These are phyloP conservation scores for Chrysogorgia sp. DNA, from an alignment of 92 coral and sea anemone species.

Conservation along the genomic window DNA sequence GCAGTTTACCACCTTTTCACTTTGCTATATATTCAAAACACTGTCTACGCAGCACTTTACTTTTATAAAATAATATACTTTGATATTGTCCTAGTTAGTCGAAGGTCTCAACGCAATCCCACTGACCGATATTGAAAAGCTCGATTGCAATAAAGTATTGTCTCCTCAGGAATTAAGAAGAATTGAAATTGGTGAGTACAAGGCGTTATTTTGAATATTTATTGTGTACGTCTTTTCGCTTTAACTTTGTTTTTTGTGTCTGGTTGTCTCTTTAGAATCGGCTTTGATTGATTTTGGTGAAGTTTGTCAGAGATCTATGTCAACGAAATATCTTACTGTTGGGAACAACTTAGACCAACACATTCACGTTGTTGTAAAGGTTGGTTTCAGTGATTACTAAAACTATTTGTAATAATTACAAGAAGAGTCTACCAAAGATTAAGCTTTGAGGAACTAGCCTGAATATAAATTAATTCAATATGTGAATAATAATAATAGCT, in stretches of 20 bases:
- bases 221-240: neutral
- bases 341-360: constrained; percentile 80
- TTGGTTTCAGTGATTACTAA: constrained; percentile 29
- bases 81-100: constrained; percentile 63
- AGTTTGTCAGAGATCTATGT: constrained; percentile 88
- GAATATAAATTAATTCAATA: neutral
- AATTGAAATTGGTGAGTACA: constrained; percentile 76
- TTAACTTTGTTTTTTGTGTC: constrained; percentile 4
- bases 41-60: neutral
- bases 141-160: constrained; percentile 74
- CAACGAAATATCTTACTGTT: constrained; percentile 82
- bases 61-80: neutral
- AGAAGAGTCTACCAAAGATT: neutral
- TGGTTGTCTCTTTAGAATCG: constrained; percentile 64
- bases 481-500: too few species aligned
- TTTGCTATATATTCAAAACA: too few species aligned
- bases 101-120: constrained; percentile 98
- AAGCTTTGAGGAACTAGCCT: neutral
- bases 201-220: neutral
- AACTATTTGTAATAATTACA: too few species aligned
- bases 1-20: too few species aligned
- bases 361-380: constrained; percentile 85
- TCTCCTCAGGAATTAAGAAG: constrained; percentile 87
- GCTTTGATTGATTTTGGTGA: constrained; percentile 93
- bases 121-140: constrained; percentile 79